Conservation (phyloP, 2,797 vertebrate genomes). For the Chiroxiphia lanceolata region DNA sequence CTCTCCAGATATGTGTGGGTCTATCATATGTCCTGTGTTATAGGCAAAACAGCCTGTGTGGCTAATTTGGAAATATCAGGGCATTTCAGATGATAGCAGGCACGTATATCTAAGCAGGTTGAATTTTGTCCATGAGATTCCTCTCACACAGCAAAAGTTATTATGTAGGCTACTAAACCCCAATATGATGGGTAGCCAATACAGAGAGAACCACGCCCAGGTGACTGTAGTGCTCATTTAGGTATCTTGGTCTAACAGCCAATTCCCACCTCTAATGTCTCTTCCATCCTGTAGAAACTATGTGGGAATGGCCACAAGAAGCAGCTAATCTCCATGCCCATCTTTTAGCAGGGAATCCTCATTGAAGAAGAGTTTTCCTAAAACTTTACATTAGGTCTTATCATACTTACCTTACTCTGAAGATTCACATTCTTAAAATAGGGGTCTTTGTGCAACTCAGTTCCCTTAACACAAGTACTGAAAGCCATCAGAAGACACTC, state of each 20-base stretch:
- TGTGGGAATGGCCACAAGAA: not conserved
- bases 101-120: not conserved
- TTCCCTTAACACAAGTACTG: not conserved
- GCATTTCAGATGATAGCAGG: not conserved
- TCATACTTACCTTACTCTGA: not conserved
- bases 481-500: not conserved
- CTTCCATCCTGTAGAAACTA: not conserved
- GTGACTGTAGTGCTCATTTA: not conserved
- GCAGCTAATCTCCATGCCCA: not conserved
- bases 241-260: not conserved
- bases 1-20: not conserved
- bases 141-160: not conserved
- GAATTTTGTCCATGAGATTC: not conserved
- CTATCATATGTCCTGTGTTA: fast-evolving
- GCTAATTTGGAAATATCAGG: not conserved
- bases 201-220: not conserved
- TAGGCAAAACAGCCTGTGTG: not conserved
- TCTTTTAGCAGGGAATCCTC: not conserved
- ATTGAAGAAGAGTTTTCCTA: not conserved
- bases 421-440: not conserved
- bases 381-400: not conserved
- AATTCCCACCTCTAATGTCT: not conserved
- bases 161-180: not conserved
- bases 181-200: no score
- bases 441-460: not conserved